These are phyloP conservation scores for Pseudolycoriella hygida DNA, from an alignment of 2,888 invertebrate species.

Conservation along the genomic window DNA sequence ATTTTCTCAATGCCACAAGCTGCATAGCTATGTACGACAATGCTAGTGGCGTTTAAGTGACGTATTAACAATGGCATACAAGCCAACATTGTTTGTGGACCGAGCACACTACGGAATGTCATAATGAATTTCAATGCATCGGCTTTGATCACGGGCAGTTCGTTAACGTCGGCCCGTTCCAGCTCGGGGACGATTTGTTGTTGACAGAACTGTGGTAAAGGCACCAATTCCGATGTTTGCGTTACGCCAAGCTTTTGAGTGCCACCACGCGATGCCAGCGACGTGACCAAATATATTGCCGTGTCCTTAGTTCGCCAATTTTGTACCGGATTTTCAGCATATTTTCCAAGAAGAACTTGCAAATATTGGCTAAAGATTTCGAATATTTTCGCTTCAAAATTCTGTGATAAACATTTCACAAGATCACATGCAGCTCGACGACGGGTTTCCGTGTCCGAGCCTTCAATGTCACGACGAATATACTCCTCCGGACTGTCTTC, in stretches of 20 bases:
- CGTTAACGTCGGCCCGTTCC: slow-evolving; percentile 57
- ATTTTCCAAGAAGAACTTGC: slow-evolving; percentile 50
- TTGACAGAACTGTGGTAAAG: slow-evolving; percentile 76
- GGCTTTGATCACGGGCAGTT: slow-evolving; percentile 82
- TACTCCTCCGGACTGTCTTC: slow-evolving; percentile 98
- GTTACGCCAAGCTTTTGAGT: slow-evolving; percentile 86
- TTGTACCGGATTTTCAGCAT: slow-evolving; percentile 48
- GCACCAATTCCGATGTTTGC: slow-evolving; percentile 74
- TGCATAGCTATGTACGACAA: slow-evolving; percentile 89
- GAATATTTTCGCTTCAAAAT: slow-evolving; percentile 77
- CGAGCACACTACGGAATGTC: slow-evolving; percentile 83
- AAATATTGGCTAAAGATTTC: slow-evolving; percentile 67
- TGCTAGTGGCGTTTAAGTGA: slow-evolving; percentile 56
- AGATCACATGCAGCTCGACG: slow-evolving; percentile 93
- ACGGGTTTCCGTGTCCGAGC: slow-evolving; percentile 93
- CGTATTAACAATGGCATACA: slow-evolving; percentile 63
- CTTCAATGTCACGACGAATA: slow-evolving; percentile 90
- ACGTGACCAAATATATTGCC: slow-evolving; percentile 89
- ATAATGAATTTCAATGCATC: slow-evolving; percentile 93
- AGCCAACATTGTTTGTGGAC: slow-evolving; percentile 53
- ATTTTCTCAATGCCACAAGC: slow-evolving; percentile 84
- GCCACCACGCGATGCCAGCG: slow-evolving; percentile 75
- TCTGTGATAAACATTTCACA: slow-evolving; percentile 74
- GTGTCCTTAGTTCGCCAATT: slow-evolving; percentile 95
- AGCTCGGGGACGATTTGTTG: slow-evolving; percentile 77